Evolutionary conservation across 2,113 vertebrate genomes (phyloP), one percentile per base, ranked within the genome.

Genomic region (Nansenia antarctica): DNA sequence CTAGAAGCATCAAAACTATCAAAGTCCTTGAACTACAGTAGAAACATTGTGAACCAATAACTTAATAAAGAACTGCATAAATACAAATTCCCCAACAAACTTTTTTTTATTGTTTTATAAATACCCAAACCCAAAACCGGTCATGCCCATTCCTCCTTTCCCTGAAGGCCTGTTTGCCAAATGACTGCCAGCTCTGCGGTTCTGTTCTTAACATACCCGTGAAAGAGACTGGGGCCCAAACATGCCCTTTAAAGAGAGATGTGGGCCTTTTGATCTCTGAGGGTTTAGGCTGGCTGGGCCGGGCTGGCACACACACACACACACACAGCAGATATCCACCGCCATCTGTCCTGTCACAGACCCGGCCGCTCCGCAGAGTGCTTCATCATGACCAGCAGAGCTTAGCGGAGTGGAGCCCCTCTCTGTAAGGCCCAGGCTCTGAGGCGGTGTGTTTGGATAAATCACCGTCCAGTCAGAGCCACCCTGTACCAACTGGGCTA

Each of bases 281-380:
- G n/a, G 72, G 67, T 79, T 76, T 62, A 57, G 72, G 69, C 62
- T 15, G 54, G 26, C 54, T 52, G 42, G n/a, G n/a, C n/a, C 52
- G 29, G 64, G 14, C 62, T 76, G 74, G 68, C 64, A 74, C 32
- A 27, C 64, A 39, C 47, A 63, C 53, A 55, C 52, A 52, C 37
- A 31, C 63, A 39, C 53, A 63, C 73, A 72, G 73, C 82, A 75
- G 75, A 85, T 79, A 70, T 62, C 34, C 47, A 39, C 74, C 72
- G 37, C 77, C 84, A 84, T 85, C 81, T 88, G 85, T 73, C 37
- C 5, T 59, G 49, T 39, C 65, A 7, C 52, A 79, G 67, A 83
- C 68, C 67, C n/a, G 81, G 80, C 74, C 76, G 47, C 57, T 70
- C 70, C 72, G 30, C 73, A 69, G 42, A 82, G 45, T 12, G 53